Base-by-base conservation (phyloP, 2,113 vertebrate species). In the Catagonus wagneri region DNA sequence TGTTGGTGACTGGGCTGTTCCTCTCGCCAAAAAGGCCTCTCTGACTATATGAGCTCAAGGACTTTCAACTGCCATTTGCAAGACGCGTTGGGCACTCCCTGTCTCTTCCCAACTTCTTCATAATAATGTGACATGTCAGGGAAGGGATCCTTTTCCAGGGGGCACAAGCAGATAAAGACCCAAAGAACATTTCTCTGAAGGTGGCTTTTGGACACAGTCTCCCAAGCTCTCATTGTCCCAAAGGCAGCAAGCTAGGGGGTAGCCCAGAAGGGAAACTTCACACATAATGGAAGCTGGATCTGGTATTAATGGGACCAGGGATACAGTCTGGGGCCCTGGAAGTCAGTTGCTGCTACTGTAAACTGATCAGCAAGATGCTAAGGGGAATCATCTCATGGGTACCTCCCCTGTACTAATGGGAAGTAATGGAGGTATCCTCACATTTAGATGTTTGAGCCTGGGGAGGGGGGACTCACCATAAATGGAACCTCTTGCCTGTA, bases 131-230 rank as follows among this genome's bases (percentile, higher is more conserved):
- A 56, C 83, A 15, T 63, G 19, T 88, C 75, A 83, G 44, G 6
- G 58, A 85, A 16, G 56, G 10, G 34, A 4, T 50, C 13, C 39
- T 20, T 93, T 15, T 74, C 15, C 12, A 32, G 71, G 19, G 25
- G 25, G 32, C 15, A 54, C 12, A 84, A n/a, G 79, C 15, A 89
- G 84, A 84, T 79, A 36, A 36, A 79, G 32, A 19, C 17, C 23
- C 11, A 36, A 56, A 71, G 56, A 65, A 76, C n/a, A 74, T 85
- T 96, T 96, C 32, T 74, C 50, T 85, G 50, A 94, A 94, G 34
- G 17, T 85, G 20, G 13, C 32, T 27, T 80, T 20, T n/a, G 66
- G 20, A 65, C 54, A 69, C n/a, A n/a, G 27, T 61, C 36, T 93
- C 27, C 69, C 16, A 86, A 80, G 17, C 39, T 86, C 32, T 54